Percentiles rank a stretch among this genome's conserved stretches.
These are phyloP conservation scores for Acheta domesticus DNA, from an alignment of 2,888 invertebrate genomes.

Conservation along the genomic window DNA sequence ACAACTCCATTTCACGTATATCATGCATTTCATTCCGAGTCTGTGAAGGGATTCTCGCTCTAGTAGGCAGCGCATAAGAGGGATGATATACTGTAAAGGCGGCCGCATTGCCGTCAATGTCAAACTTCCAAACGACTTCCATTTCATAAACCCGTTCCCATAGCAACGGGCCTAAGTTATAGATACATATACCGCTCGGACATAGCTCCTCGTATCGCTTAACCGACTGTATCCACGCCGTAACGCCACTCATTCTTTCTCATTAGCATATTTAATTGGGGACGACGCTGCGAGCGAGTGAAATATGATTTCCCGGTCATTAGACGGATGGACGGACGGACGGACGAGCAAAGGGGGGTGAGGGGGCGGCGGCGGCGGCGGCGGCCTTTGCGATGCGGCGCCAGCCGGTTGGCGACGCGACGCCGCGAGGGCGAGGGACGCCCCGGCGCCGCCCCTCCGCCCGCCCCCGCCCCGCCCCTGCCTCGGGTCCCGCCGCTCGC, in stretches of 20 bases:
- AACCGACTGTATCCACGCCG: slow-evolving; percentile 9
- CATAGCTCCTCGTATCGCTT: slow-evolving; percentile 10
- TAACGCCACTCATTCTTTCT: slow-evolving; percentile 22
- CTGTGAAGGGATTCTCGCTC: slow-evolving; percentile 2
- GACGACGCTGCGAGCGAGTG: slow-evolving; percentile 23
- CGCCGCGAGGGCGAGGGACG: background rate
- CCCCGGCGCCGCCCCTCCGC: background rate
- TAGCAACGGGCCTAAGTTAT: slow-evolving; percentile 29
- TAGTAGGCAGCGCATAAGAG: slow-evolving; percentile 6
- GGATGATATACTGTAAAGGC: slow-evolving; percentile 26
- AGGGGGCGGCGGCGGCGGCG: background rate
- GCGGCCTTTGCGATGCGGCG: background rate
- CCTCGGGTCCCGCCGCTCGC: background rate
- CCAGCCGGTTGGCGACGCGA: background rate
- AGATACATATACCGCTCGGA: slow-evolving; percentile 27
- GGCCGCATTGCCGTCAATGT: slow-evolving; percentile 23
- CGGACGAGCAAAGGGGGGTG: background rate
- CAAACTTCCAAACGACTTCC: slow-evolving; percentile 27
- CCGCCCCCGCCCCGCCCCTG: background rate
- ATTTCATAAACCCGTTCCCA: slow-evolving; percentile 31
- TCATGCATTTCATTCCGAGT: slow-evolving; percentile 18
- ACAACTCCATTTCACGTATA: slow-evolving; percentile 18
- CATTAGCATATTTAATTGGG: slow-evolving; percentile 30
- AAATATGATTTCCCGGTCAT: slow-evolving; percentile 28
- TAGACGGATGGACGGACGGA: slow-evolving; percentile 21